These are phyloP conservation scores for Caenorhabditis wallacei DNA, from an alignment of 2,888 invertebrate genomes.

Conservation along the genomic window DNA sequence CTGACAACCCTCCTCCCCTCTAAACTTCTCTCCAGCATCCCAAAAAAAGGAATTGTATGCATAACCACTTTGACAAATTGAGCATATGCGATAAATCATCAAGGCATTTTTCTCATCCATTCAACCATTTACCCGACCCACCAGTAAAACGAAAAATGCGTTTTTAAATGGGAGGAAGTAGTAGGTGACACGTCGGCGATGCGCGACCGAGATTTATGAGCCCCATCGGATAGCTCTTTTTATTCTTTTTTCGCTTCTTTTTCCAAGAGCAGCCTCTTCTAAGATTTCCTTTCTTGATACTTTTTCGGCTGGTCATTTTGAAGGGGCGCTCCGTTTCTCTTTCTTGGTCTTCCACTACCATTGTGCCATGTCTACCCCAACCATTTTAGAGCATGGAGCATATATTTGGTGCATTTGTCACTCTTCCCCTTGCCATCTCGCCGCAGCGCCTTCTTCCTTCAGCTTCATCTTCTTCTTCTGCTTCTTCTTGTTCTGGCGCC, in stretches of 20 bases:
- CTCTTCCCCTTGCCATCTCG: slow-evolving; percentile 40
- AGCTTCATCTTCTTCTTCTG: slow-evolving; percentile 31
- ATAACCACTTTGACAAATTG: slow-evolving; percentile 33
- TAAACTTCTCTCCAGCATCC: too few species aligned
- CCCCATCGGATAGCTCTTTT: slow-evolving; percentile 44
- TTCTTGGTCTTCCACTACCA: not conserved
- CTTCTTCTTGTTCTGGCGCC: slow-evolving; percentile 59
- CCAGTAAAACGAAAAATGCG: slow-evolving; percentile 41
- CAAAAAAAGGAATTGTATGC: too few species aligned
- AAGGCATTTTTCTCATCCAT: not conserved
- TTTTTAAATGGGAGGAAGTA: slow-evolving; percentile 59
- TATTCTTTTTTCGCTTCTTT: slow-evolving; percentile 1
- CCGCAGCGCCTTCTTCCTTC: slow-evolving; percentile 44
- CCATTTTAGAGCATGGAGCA: slow-evolving; percentile 55
- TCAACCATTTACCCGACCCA: slow-evolving; percentile 12
- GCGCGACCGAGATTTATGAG: slow-evolving; percentile 61
- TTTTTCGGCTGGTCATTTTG: slow-evolving; percentile 56
- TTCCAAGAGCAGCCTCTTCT: slow-evolving; percentile 26
- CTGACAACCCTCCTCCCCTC: too few species aligned
- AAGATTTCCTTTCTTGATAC: slow-evolving; percentile 53
- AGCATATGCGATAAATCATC: slow-evolving; percentile 29
- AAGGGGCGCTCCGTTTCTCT: slow-evolving; percentile 16
- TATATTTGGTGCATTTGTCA: slow-evolving; percentile 64
- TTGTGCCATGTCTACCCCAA: slow-evolving; percentile 28
- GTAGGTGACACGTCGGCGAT: slow-evolving; percentile 59